These are phyloP conservation scores for Cremastinae sp. DNA, from an alignment of 2,888 invertebrate species.

Conservation along the genomic window DNA sequence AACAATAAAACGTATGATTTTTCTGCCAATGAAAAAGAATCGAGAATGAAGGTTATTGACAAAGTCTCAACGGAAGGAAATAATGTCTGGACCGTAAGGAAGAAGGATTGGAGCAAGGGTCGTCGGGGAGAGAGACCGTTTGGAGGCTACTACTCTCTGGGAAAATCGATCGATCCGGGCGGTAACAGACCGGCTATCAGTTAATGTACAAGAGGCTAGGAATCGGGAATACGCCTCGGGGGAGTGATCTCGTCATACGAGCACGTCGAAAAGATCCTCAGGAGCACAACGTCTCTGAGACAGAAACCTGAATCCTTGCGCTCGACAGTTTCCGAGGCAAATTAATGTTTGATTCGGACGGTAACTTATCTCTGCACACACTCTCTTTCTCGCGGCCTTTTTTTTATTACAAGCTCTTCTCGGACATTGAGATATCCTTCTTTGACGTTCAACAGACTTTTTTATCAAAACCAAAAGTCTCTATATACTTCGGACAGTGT, in stretches of 20 bases:
- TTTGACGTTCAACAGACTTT: conserved; percentile 53
- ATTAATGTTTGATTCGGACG: conserved; percentile 77
- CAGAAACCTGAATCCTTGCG: conserved; percentile 27
- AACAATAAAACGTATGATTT: too few relatives aligned
- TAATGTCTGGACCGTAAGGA: neutral
- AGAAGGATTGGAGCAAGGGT: conserved; percentile 2
- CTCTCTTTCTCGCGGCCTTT: conserved; percentile 58
- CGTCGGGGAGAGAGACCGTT: conserved; percentile 7
- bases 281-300: conserved; percentile 19
- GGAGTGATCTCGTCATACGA: conserved; percentile 70
- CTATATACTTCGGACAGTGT: conserved; percentile 47
- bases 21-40: too few relatives aligned
- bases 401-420: too few relatives aligned
- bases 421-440: conserved; percentile 54
- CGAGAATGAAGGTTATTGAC: too few relatives aligned
- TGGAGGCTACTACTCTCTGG: conserved; percentile 62
- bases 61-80: too few relatives aligned
- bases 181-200: conserved; percentile 71
- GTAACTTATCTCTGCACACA: conserved; percentile 62
- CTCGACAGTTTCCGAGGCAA: conserved; percentile 70
- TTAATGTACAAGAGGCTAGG: conserved; percentile 67
- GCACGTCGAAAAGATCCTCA: conserved; percentile 13
- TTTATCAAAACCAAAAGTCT: conserved; percentile 25
- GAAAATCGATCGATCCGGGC: conserved; percentile 74
- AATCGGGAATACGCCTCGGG: conserved; percentile 71